Base-by-base conservation (phyloP, 92 coral and sea anemone genomes). In the Blastomussa wellsi region DNA sequence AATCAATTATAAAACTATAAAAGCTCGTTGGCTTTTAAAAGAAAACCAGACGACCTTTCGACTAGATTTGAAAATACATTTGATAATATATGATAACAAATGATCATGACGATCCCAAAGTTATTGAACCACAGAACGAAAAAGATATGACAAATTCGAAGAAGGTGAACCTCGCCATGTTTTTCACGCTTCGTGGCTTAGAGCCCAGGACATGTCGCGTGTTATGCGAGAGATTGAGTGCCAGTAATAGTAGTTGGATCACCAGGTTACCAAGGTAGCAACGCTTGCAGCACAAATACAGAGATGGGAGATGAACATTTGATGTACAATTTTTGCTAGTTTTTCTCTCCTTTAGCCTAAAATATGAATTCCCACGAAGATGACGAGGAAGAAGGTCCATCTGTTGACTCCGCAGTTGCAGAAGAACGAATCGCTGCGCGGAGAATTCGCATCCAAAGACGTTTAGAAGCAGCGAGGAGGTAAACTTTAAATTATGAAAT, bases 391-490 rank as follows among this genome's bases (percentile, higher is more conserved):
- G 92, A 93, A 42, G 98, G 99, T 7, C 99, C 99, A 67, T 96
- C 99, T 76, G 98, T 96, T 80, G 99, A 96, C 65, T 94, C 99
- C 24, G 80, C 91, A 57, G 67, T 91, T 44, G 98, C 99, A 32
- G 98, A 96, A 77, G 99, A 96, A 81, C 94, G 99, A 20, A 96
- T 96, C 51, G 98, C 99, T 16, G 99, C 99, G 10, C 91, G 99
- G 36, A 86, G 99, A 75, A 92, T 96, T 87, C 95, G 99, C 19
- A 96, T 96, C 79, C 96, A 96, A 72, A 92, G 99, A 37, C 91
- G 99, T 29, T 84, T 91, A 35, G 99, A 96, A 79, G 97, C 97
- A 22, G 99, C 99, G 0, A 94, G 93, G 80, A 94, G 99, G 99
- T 95, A 87, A 28, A 49, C 31, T 36, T n/a, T 31, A 44, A 22